Evolutionary conservation across 2,113 vertebrate genomes (phyloP), one percentile per base, ranked within the genome.

Genomic region (Cololabis saira): DNA sequence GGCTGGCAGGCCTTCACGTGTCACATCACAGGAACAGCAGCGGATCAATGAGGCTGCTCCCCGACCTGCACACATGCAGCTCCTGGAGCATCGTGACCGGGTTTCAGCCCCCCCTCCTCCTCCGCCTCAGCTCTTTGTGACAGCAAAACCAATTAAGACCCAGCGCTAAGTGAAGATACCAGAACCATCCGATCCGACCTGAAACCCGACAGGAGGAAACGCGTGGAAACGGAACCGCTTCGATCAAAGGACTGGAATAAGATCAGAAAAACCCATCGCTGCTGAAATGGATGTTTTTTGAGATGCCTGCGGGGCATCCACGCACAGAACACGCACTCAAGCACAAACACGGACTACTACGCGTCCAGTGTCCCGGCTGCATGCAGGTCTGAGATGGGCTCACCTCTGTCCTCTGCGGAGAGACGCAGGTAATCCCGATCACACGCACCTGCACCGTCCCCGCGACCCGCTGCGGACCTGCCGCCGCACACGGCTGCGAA

Each of bases 401-500:
- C 71, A 85, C 83, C 83, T 47, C 45, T 11, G 41, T 76, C 59
- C 57, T 43, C 61, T 1, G 56, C 62, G 15, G 70, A 11, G 9
- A 11, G 37, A 24, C 0, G 1, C 54, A 3, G 41, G 19, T 54
- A 54, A 42, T 65, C 55, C 15, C 56, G 61, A 67, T 64, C 80
- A 52, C 61, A 18, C 48, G 2, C 51, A 16, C 40, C 11, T 16
- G 3, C 24, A 42, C 53, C 40, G 63, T 45, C 51, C 13, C 19
- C 19, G 1, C 21, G 48, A 68, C 3, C 61, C 12, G 75, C 54
- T 56, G 80, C 76, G 45, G 68, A 71, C 67, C 67, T 64, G 73
- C 18, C 72, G 68, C 52, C 12, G 64, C 74, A 76, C 56, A 77
- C 56, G 24, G 45, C 47, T n/a, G 12, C 76, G 40, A 50, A 82